These are phyloP conservation scores for Numenius arquata DNA, from an alignment of 2,113 vertebrate genomes.

Conservation along the genomic window DNA sequence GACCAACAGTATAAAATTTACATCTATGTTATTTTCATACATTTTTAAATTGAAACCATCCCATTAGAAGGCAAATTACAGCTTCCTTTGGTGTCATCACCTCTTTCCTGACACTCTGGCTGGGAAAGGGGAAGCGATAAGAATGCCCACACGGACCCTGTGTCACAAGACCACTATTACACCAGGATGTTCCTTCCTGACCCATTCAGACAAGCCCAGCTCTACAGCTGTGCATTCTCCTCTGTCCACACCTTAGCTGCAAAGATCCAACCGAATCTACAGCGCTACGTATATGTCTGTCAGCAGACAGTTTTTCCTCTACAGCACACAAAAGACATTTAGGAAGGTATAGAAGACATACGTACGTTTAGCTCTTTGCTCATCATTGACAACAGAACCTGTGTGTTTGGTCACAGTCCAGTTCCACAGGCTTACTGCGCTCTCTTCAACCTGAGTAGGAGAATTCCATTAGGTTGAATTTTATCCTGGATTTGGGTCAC, in stretches of 20 bases:
- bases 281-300: neutral
- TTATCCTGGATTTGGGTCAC: neutral
- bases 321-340: neutral
- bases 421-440: constrained; percentile 88
- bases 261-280: neutral
- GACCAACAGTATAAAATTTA: neutral
- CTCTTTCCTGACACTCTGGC: neutral
- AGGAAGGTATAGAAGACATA: neutral
- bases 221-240: neutral
- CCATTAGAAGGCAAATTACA: neutral
- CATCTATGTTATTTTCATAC: neutral
- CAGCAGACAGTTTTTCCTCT: neutral
- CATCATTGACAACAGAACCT: constrained; percentile 66
- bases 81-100: neutral
- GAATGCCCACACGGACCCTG: neutral
- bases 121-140: neutral
- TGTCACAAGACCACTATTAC: neutral
- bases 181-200: neutral
- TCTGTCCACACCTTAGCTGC: neutral
- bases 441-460: constrained; percentile 82
- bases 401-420: constrained; percentile 83
- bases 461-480: neutral
- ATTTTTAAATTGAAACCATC: neutral
- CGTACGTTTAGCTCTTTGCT: constrained; percentile 83
- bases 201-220: neutral